A percentile compares a stretch with the other conserved stretches of the same genome.
Evolutionary conservation across 2,888 invertebrate species (phyloP).

Genomic region (Mycalesis mineus): DNA sequence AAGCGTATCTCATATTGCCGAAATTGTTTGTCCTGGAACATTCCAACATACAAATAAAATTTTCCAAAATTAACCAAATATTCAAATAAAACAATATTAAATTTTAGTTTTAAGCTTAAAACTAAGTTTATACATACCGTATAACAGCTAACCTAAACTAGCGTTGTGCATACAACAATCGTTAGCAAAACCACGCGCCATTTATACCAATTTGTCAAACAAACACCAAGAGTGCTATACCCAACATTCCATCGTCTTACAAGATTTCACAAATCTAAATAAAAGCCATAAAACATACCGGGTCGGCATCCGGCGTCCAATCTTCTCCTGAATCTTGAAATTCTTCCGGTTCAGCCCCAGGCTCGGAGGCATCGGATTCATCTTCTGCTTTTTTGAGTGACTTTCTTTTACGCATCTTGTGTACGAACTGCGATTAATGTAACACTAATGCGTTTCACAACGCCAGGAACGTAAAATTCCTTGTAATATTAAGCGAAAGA

Average conservation of each 20-base stretch:
- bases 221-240: neutral
- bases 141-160: slow-evolving; percentile 28
- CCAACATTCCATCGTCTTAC: neutral
- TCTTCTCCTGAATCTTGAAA: slow-evolving; percentile 77
- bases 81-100: neutral
- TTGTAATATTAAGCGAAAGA: slow-evolving; percentile 24
- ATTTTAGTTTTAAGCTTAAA: too few species aligned
- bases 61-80: neutral
- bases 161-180: slow-evolving; percentile 16
- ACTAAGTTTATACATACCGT: neutral
- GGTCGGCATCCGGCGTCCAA: slow-evolving; percentile 76
- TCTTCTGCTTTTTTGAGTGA: slow-evolving; percentile 67
- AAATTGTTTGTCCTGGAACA: too few species aligned
- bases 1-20: too few species aligned
- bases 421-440: slow-evolving; percentile 14
- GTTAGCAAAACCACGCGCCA: slow-evolving; percentile 30
- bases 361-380: slow-evolving; percentile 71
- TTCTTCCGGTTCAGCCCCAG: slow-evolving; percentile 70
- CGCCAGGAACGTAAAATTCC: slow-evolving; percentile 13
- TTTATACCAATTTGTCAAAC: slow-evolving; percentile 12
- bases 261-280: neutral
- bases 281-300: slow-evolving; percentile 46
- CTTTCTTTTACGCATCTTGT: slow-evolving; percentile 69
- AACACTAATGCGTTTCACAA: slow-evolving; percentile 16
- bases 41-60: too few species aligned